Conservation (phyloP, 2,888 invertebrate genomes). For the Rhagium mordax region DNA sequence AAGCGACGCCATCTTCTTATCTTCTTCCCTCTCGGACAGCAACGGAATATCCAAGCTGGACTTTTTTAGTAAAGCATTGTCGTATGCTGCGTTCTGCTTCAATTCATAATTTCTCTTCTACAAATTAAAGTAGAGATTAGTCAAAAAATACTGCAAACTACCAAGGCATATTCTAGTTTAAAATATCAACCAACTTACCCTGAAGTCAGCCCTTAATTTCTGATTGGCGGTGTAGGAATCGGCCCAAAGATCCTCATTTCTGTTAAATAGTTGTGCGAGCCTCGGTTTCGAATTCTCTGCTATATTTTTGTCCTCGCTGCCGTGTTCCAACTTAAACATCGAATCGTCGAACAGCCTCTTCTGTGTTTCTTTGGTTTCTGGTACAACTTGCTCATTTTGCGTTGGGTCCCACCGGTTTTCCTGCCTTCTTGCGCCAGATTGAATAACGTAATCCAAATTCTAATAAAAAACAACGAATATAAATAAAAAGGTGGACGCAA, state of each 20-base stretch:
- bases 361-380: conserved; percentile 92
- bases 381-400: conserved; percentile 94
- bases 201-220: conserved; percentile 85
- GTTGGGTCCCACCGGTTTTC: conserved; percentile 99
- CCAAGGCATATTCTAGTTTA: too few species aligned
- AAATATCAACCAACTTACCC: too few species aligned
- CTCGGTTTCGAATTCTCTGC: conserved; percentile 82
- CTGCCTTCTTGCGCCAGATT: conserved; percentile 95
- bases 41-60: conserved; percentile 85
- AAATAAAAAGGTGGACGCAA: background rate
- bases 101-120: conserved; percentile 84
- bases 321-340: conserved; percentile 98
- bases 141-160: too few species aligned
- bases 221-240: conserved; percentile 96
- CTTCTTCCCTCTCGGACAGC: conserved; percentile 86
- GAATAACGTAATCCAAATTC: conserved; percentile 97
- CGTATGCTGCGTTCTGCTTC: conserved; percentile 80
- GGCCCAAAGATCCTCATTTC: conserved; percentile 88
- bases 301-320: conserved; percentile 82
- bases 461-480: conserved; percentile 68
- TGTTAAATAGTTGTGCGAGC: conserved; percentile 82
- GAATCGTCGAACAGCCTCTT: conserved; percentile 94
- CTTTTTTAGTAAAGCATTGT: conserved; percentile 81
- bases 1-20: conserved; percentile 84
- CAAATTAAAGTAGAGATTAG: conserved; percentile 30